A percentile compares a stretch with the other conserved stretches of the same genome.
Evolutionary conservation across 2,888 invertebrate genomes (phyloP).

Genomic region (Pachliopta kotzebuea): DNA sequence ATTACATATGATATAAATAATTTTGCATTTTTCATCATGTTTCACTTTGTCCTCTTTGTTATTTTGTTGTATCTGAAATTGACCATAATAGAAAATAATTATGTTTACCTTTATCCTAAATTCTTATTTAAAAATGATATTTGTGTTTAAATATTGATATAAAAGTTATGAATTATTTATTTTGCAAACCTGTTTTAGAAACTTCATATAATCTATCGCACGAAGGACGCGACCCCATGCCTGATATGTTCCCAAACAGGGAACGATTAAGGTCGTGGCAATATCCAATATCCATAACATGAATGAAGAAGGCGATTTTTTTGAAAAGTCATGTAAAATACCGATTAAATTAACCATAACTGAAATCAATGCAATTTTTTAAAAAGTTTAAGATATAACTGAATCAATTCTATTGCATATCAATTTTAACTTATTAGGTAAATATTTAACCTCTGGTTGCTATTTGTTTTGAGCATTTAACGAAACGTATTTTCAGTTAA

Average conservation of each 20-base stretch:
- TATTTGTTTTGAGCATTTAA: no score
- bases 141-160: no score
- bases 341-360: background rate
- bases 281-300: background rate
- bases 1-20: background rate
- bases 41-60: background rate
- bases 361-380: background rate
- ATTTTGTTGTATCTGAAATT: conserved; percentile 8
- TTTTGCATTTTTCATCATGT: background rate
- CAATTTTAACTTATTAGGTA: no score
- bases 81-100: background rate
- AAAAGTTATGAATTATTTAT: background rate
- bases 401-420: no score
- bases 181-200: conserved; percentile 7
- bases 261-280: background rate
- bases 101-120: no score
- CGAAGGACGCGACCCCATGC: conserved; percentile 4
- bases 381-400: background rate
- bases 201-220: background rate
- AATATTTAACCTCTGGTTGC: no score
- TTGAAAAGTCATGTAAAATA: background rate
- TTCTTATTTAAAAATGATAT: no score
- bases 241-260: background rate
- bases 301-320: background rate
- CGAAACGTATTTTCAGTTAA: no score